Conservation (phyloP, 2,797 vertebrate species). For the Pseudomugil gertrudae region DNA sequence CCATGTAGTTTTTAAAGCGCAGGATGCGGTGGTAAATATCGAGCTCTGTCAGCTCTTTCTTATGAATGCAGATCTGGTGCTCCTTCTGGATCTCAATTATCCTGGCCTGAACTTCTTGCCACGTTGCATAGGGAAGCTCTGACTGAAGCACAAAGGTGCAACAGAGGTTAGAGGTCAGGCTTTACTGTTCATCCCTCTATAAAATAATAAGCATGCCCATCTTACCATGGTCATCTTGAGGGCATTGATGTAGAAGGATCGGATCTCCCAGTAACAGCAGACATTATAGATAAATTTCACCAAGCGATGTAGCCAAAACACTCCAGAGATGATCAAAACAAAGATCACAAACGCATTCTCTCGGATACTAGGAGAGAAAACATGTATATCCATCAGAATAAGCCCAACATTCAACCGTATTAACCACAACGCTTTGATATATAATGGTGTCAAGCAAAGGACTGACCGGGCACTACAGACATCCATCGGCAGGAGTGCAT, state of each 20-base stretch:
- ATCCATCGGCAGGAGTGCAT: conserved; percentile 91
- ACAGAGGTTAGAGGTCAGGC: background rate
- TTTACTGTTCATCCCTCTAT: background rate
- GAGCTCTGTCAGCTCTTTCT: conserved; percentile 94
- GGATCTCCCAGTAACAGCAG: conserved; percentile 99
- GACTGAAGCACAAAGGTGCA: conserved; percentile 68
- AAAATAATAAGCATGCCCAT: background rate
- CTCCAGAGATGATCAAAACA: conserved; percentile 91
- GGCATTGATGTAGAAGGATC: conserved; percentile 95
- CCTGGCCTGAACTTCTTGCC: conserved; percentile 97
- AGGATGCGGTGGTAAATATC: conserved; percentile 98
- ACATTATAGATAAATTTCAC: conserved; percentile 98
- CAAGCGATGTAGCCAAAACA: conserved; percentile 97
- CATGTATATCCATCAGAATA: background rate
- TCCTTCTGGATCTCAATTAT: conserved; percentile 99
- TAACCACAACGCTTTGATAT: background rate
- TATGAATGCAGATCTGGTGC: conserved; percentile 99
- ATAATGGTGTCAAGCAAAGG: background rate
- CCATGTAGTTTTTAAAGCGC: conserved; percentile 99
- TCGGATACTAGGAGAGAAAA: conserved; percentile 84
- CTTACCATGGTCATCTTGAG: conserved; percentile 96
- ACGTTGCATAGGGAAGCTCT: conserved; percentile 94
- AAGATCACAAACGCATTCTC: conserved; percentile 93
- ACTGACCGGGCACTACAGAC: conserved; percentile 91
- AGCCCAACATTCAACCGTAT: background rate